Base-by-base conservation (phyloP, 2,797 vertebrate species). In the Sebastolobus altivelis region DNA sequence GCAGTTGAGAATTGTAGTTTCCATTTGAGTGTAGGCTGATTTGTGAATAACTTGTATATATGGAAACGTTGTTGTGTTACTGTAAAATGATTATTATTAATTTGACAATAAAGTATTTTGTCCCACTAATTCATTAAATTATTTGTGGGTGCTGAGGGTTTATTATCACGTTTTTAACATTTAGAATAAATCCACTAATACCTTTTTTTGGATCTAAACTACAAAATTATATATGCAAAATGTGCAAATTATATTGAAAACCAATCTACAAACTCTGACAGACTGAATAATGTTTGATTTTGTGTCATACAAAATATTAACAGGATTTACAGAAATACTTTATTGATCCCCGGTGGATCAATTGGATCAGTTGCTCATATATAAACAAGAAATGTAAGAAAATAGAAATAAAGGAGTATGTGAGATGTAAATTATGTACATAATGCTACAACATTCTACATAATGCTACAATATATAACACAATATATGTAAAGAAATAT, bases 21-120 rank as follows among this genome's bases (percentile, higher is more conserved):
- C 49, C 33, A 33, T 70, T 52, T 88, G 66, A 91, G 74, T 35
- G n/a, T 85, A 83, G 84, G n/a, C 29, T 76, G 54, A 82, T 59
- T 62, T 91, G 58, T 85, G 60, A 85, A 86, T 84, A 77, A 67
- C 38, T 68, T 89, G 77, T 87, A 81, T 31, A 85, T 86, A 79
- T 72, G 46, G 37, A 61, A 74, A 81, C 33, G 3, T 16, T 72
- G 5, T 52, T 77, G 61, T 67, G 43, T 86, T 31, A 63, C n/a
- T 74, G 38, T 74, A 72, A 63, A 83, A 83, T 77, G 3, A 75
- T 70, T 29, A 63, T 72, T 35, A 76, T 62, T 43, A 81, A 58
- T 75, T 81, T 73, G 65, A 77, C 31, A 90, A 87, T 91, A 88
- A 92, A 90, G 43, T 60, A 67, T 83, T 79, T 80, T 89, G 62